Evolutionary conservation across 2,113 vertebrate species (phyloP), one percentile per base, ranked within the genome.

Genomic region (Lutjanus erythropterus): DNA sequence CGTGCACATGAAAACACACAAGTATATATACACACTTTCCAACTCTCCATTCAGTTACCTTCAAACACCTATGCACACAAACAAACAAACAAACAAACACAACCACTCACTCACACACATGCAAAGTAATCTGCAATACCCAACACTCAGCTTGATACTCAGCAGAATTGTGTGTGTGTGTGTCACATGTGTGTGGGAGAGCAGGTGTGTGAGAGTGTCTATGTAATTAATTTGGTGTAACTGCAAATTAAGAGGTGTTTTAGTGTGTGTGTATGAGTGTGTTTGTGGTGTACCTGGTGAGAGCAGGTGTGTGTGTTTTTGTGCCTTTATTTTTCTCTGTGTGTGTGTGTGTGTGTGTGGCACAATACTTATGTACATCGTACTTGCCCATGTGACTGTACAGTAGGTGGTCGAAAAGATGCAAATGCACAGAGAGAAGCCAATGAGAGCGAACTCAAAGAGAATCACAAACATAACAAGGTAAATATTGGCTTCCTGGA

Each of bases 31-130:
- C 18, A 67, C 52, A 66, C n/a, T 25, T 79, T 50, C 23, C 23
- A 80, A 21, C 46, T 16, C 50, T 47, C 55, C 41, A 53, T 65
- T 75, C 50, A 64, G 23, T 66, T 65, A 42, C 76, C 18, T 52
- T 59, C 25, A 53, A 70, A 69, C 55, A 59, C 19, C 9, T 21
- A 7, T 9, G 15, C n/a, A 16, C 19, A 4, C 72, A 47, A 11
- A 62, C 6, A 64, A 5, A 64, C 44, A 74, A 0, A 33, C 67
- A 47, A 19, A 67, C 27, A 70, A 42, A 68, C n/a, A 42, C 10
- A 15, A 25, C 11, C 23, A 6, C 72, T 41, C 11, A 61, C 6
- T 55, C 6, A 62, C 42, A 74, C 1, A 33, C 66, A 46, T 35
- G 7, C 21, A 46, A 62, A 35, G 9, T 39, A 56, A 47, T 59